Conservation (phyloP, 2,113 vertebrate species). For the Campylomormyrus numenius region DNA sequence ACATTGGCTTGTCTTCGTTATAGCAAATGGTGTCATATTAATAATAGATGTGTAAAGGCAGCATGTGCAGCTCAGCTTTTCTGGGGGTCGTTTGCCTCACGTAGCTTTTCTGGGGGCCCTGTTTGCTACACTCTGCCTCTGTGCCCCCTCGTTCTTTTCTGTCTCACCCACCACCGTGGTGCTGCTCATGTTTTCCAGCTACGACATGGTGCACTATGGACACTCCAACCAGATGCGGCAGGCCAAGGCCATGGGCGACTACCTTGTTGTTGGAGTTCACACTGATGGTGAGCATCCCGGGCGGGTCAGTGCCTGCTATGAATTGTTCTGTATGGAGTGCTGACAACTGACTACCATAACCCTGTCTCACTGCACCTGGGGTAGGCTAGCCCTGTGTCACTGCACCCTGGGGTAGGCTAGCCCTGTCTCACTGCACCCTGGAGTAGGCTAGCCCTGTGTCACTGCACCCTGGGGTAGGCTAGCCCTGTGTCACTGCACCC, state of each 20-base stretch:
- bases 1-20: neutral
- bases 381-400: neutral
- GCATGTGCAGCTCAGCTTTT: neutral
- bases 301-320: neutral
- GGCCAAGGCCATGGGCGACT: conserved; percentile 90
- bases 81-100: too few species aligned
- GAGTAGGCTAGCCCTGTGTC: neutral
- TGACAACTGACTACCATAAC: neutral
- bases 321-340: neutral
- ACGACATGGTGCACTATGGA: conserved; percentile 97
- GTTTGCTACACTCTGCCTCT: neutral
- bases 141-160: neutral
- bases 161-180: neutral
- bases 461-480: neutral
- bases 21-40: neutral
- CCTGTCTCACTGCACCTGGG: neutral
- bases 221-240: conserved; percentile 97
- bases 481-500: neutral
- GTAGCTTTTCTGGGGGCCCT: neutral
- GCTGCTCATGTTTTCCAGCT: conserved; percentile 58
- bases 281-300: conserved; percentile 76
- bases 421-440: neutral
- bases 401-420: neutral
- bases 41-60: neutral
- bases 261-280: conserved; percentile 90